Evolutionary conservation across 2,797 vertebrate species (phyloP).

Genomic region (Protosalanx chinensis): DNA sequence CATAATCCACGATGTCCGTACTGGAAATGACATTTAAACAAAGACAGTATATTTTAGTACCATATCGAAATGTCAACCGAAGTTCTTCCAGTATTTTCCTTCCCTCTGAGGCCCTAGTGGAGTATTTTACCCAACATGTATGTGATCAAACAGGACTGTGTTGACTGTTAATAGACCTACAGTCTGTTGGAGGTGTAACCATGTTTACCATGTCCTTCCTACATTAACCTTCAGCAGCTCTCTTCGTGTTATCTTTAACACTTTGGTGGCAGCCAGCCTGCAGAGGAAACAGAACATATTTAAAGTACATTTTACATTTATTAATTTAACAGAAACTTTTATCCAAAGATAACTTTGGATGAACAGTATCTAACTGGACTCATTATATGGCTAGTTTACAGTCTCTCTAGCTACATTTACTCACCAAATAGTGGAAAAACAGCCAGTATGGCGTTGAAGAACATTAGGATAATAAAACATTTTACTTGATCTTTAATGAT

Average conservation of each 20-base stretch:
- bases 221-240: constrained; percentile 83
- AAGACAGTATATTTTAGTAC: too few species aligned
- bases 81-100: background rate
- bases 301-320: background rate
- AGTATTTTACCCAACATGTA: too few species aligned
- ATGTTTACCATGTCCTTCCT: constrained; percentile 74
- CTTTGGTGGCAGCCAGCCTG: constrained; percentile 83
- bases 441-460: constrained; percentile 77
- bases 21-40: constrained; percentile 50
- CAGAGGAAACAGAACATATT: constrained; percentile 23
- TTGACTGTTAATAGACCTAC: too few species aligned
- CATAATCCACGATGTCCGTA: constrained; percentile 76
- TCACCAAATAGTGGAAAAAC: constrained; percentile 85
- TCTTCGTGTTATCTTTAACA: constrained; percentile 70
- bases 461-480: constrained; percentile 86
- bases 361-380: background rate
- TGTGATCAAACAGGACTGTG: too few species aligned
- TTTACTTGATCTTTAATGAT: constrained; percentile 16
- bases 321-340: too few species aligned
- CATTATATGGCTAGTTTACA: background rate
- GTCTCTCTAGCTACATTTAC: constrained; percentile 26
- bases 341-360: too few species aligned
- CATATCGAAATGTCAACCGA: too few species aligned
- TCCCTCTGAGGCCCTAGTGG: too few species aligned
- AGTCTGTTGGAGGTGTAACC: background rate